Percentiles rank a stretch among this genome's conserved stretches.
These are phyloP conservation scores for Polypterus bichir DNA, from an alignment of 2,113 vertebrate genomes.

Conservation along the genomic window DNA sequence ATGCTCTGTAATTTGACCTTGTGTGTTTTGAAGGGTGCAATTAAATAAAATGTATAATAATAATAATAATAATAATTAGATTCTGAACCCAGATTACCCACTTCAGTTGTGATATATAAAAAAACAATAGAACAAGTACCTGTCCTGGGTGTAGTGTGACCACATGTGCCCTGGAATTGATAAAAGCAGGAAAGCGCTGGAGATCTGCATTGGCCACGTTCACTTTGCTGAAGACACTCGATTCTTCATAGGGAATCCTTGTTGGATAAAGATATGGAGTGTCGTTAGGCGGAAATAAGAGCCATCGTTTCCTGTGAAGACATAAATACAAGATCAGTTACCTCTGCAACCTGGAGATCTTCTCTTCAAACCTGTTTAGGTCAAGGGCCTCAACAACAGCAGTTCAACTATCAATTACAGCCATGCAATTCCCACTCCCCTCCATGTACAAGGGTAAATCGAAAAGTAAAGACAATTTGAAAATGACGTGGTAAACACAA, in stretches of 20 bases:
- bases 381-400: too few species aligned
- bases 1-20: too few species aligned
- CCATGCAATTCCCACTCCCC: too few species aligned
- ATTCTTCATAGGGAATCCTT: constrained; percentile 93
- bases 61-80: too few species aligned
- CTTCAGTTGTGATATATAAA: too few species aligned
- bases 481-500: too few species aligned
- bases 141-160: constrained; percentile 79
- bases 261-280: constrained; percentile 75
- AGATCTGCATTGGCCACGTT: constrained; percentile 68
- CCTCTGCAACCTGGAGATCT: background rate
- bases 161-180: constrained; percentile 41
- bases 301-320: constrained; percentile 78
- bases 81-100: too few species aligned
- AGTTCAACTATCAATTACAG: too few species aligned
- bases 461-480: too few species aligned
- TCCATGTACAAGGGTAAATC: too few species aligned
- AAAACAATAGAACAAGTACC: constrained; percentile 41
- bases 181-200: constrained; percentile 58
- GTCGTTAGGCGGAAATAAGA: constrained; percentile 86
- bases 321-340: constrained; percentile 11
- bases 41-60: too few species aligned
- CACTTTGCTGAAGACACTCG: constrained; percentile 87
- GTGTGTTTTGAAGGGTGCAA: too few species aligned
- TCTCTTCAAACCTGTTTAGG: background rate